phyloP scores from a whole-genome alignment of 2,113 vertebrate species.

The Lagopus leucura region DNA sequence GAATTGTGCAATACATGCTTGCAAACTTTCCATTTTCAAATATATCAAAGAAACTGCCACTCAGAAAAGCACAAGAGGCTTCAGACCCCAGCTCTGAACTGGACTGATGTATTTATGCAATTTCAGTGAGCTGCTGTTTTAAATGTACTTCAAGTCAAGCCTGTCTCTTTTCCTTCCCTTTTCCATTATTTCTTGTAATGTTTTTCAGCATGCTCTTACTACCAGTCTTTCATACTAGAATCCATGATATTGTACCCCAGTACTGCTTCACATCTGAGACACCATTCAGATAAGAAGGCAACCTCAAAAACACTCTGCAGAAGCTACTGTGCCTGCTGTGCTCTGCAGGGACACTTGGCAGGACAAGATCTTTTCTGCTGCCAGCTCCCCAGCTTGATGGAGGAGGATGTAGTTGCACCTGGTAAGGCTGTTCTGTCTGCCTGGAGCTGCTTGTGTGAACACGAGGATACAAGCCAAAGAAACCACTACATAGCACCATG shows the following conservation, averaged over 20 bases:
- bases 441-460: neutral
- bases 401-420: neutral
- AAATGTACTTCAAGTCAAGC: neutral
- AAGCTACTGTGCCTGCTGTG: neutral
- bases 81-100: neutral
- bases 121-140: neutral
- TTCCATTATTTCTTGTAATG: neutral
- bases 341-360: neutral
- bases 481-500: neutral
- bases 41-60: neutral
- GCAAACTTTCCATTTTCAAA: neutral
- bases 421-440: neutral
- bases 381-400: neutral
- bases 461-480: neutral
- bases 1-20: neutral
- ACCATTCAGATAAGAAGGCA: neutral
- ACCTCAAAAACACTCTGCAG: neutral
- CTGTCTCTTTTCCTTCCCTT: neutral
- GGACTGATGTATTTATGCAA: neutral
- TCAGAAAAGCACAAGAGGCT: neutral
- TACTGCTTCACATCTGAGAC: neutral
- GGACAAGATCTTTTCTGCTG: neutral
- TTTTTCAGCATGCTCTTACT: neutral
- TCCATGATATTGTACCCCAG: neutral
- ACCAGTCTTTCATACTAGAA: neutral